Evolutionary conservation across 2,888 invertebrate species (phyloP).

Genomic region (Pterostichus madidus): DNA sequence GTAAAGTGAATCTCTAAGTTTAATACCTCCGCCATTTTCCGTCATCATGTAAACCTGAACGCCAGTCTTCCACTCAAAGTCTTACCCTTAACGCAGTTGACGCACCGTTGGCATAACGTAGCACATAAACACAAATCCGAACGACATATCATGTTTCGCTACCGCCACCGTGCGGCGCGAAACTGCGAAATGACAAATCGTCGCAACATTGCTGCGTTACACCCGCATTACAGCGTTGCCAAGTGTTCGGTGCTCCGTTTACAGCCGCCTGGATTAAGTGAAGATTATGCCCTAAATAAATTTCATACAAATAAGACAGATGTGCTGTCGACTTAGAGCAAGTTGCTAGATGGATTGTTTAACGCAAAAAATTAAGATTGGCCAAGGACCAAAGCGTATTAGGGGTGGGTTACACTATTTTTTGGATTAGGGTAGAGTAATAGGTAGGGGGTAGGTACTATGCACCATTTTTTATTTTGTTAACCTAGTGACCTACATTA

Average conservation of each 20-base stretch:
- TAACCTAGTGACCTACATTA: too few species aligned
- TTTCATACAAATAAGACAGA: constrained; percentile 59
- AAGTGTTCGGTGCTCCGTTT: constrained; percentile 34
- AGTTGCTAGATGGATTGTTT: constrained; percentile 40
- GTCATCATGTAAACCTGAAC: too few species aligned
- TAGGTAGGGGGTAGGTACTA: too few species aligned
- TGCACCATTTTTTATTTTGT: too few species aligned
- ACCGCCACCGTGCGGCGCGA: background rate
- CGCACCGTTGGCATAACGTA: too few species aligned
- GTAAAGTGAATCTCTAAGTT: too few species aligned
- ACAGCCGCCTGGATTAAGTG: constrained; percentile 43
- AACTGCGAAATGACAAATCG: constrained; percentile 48
- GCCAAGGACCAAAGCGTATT: background rate
- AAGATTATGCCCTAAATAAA: constrained; percentile 58
- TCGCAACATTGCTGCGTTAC: constrained; percentile 1
- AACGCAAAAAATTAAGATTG: constrained; percentile 2
- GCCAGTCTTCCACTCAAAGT: too few species aligned
- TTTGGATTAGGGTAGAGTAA: constrained; percentile 2
- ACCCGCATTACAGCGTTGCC: constrained; percentile 10
- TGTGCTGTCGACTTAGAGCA: constrained; percentile 56
- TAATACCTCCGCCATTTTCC: too few species aligned
- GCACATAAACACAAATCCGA: constrained; percentile 25
- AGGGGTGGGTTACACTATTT: background rate
- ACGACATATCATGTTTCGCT: constrained; percentile 19
- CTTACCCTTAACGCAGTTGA: too few species aligned